These are phyloP conservation scores for Toxotes lorentzi DNA, from an alignment of 2,797 vertebrate genomes.

Conservation along the genomic window DNA sequence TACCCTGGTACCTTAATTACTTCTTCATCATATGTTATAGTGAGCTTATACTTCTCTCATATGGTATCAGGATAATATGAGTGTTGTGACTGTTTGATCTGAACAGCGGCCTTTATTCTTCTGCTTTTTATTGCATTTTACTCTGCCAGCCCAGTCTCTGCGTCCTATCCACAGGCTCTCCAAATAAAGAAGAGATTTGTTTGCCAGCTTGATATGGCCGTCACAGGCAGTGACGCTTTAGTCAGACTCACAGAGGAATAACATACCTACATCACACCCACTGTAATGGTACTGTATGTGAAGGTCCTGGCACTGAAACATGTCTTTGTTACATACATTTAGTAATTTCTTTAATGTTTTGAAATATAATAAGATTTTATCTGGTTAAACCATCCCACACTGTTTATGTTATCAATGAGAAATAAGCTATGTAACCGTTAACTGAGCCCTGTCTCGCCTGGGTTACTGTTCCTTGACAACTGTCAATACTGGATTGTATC, in stretches of 20 bases:
- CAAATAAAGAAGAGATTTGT: slow-evolving; percentile 43
- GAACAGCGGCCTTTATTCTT: slow-evolving; percentile 1
- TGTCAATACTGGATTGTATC: not conserved
- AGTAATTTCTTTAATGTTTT: not conserved
- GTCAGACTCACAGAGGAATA: slow-evolving; percentile 17
- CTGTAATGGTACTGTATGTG: not conserved
- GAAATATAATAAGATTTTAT: not conserved
- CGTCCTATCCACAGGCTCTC: slow-evolving; percentile 10
- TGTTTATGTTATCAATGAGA: not conserved
- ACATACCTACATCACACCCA: not conserved
- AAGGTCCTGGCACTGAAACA: not conserved
- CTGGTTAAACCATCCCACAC: not conserved
- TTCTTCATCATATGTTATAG: not conserved
- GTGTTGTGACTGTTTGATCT: slow-evolving; percentile 12
- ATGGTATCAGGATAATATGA: not conserved
- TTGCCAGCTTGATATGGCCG: slow-evolving; percentile 26
- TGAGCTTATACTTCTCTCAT: slow-evolving; percentile 10
- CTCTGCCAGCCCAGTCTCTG: slow-evolving; percentile 13
- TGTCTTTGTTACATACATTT: not conserved
- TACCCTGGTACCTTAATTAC: not conserved
- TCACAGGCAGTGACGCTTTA: slow-evolving; percentile 32
- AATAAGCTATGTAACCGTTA: not conserved
- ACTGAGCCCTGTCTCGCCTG: not conserved
- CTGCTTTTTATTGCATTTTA: slow-evolving; percentile 33
- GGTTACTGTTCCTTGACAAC: too few relatives aligned